Percentiles rank a stretch among this genome's conserved stretches.
Conservation (phyloP, 2,797 vertebrate species). For the Sebastes minor region DNA sequence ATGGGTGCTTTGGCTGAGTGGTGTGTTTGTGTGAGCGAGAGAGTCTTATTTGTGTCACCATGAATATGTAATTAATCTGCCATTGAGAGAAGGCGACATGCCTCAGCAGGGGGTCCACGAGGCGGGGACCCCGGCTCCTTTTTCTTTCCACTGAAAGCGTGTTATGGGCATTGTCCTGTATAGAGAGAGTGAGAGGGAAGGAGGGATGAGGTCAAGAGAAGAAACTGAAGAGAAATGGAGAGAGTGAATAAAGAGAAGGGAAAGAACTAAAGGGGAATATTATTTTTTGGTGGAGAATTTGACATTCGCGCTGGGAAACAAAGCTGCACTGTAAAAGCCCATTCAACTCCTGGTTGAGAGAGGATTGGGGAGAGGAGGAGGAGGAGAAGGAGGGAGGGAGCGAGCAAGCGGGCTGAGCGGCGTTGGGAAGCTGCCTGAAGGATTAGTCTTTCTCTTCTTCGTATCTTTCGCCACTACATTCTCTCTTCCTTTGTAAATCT, state of each 20-base stretch:
- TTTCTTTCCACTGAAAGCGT: slow-evolving; percentile 59
- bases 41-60: slow-evolving; percentile 68
- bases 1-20: slow-evolving; percentile 69
- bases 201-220: slow-evolving; percentile 9
- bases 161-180: slow-evolving; percentile 53
- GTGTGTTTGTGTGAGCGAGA: slow-evolving; percentile 60
- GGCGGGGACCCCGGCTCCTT: slow-evolving; percentile 22
- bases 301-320: slow-evolving; percentile 66
- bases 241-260: not conserved
- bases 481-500: slow-evolving; percentile 37
- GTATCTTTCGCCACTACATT: slow-evolving; percentile 49
- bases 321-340: slow-evolving; percentile 65
- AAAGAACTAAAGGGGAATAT: not conserved
- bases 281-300: slow-evolving; percentile 44
- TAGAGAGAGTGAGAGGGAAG: not conserved
- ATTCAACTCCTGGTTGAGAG: slow-evolving; percentile 55
- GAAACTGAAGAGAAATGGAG: slow-evolving; percentile 2
- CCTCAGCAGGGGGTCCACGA: slow-evolving; percentile 55
- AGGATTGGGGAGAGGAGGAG: slow-evolving; percentile 20
- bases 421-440: slow-evolving; percentile 55
- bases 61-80: slow-evolving; percentile 77
- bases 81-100: slow-evolving; percentile 61
- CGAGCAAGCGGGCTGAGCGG: slow-evolving; percentile 20
- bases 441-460: slow-evolving; percentile 67
- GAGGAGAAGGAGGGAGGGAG: not conserved